Evolutionary conservation across 1,140 invertebrate genomes (phyloP).

Genomic region (Oncopodura yosiiana): DNA sequence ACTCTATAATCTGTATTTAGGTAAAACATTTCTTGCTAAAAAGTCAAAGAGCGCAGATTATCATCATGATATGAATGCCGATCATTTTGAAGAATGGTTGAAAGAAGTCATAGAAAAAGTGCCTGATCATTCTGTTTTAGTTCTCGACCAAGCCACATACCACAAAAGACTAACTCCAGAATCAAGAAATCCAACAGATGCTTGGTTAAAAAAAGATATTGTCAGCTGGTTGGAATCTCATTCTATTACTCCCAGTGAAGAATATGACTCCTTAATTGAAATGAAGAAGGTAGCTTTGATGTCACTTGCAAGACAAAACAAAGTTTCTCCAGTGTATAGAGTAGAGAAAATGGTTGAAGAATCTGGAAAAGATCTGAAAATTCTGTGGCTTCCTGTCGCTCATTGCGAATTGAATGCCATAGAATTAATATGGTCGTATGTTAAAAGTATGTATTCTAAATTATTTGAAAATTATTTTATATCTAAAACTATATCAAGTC

Average conservation of each 20-base stretch:
- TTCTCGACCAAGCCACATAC: conserved; percentile 17
- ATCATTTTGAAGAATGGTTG: conserved; percentile 15
- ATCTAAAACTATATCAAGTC: background rate
- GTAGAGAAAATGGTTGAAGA: conserved; percentile 8
- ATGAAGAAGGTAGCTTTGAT: too few species aligned
- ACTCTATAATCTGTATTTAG: too few species aligned
- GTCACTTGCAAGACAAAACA: background rate
- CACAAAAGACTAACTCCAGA: background rate
- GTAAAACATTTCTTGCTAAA: background rate
- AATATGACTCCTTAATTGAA: too few species aligned
- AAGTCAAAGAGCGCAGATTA: background rate
- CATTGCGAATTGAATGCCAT: conserved; percentile 22
- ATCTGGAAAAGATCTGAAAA: conserved; percentile 6
- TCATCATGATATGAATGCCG: background rate
- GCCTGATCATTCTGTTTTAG: conserved; percentile 10
- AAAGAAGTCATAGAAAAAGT: background rate
- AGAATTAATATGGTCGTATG: conserved; percentile 8
- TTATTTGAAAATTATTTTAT: background rate
- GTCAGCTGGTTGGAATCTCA: background rate
- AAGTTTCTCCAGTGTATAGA: background rate
- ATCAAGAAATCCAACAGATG: background rate
- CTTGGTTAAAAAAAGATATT: conserved; percentile 6
- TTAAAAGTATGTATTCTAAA: background rate
- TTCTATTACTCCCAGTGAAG: background rate
- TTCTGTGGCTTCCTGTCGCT: conserved; percentile 21